Base-by-base conservation (phyloP, 2,797 vertebrate genomes). In the Enteromius argenteus region DNA sequence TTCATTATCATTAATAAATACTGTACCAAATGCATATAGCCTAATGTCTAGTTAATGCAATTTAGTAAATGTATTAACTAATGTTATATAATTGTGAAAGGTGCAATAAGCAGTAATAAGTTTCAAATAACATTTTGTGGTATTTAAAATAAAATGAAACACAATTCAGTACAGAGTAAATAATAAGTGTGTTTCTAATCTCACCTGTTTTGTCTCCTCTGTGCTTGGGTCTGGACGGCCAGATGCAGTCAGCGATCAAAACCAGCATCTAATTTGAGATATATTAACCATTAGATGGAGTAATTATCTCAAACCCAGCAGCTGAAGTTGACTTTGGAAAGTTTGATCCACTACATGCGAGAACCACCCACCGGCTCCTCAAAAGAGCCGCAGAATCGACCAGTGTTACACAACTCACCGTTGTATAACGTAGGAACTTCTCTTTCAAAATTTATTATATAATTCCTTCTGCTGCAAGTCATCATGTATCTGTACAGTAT, bases 181-280 rank as follows among this genome's bases (percentile, higher is more conserved):
- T 27, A 15, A 15, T 69, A n/a, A 46, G 21, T 10, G 49, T 21
- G 66, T n/a, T n/a, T 75, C 67, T 17, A 11, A 23, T 81, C 83
- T 87, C 84, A 90, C 88, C 88, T 56, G 67, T 46, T 69, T 81
- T 87, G 21, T 78, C 68, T 44, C 69, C 69, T 83, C 80, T 89
- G 15, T 64, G 66, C 68, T 85, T 90, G 6, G 82, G 80, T 80
- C 87, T 88, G 5, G 91, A 91, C 21, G 90, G 91, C 77, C 90
- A 91, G 39, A 91, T 85, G 68, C 90, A 91, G 88, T 92, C 91
- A 44, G 88, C 90, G 23, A 90, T 89, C 85, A 90, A 80, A 44
- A 92, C 91, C 88, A 92, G 85, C 75, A 91, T 88, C 91, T 92
- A 80, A 86, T 77, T 58, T 85, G 9, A 84, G 30, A 82, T 7